Conservation (phyloP, 2,113 vertebrate genomes). For the Irena cyanogastra region DNA sequence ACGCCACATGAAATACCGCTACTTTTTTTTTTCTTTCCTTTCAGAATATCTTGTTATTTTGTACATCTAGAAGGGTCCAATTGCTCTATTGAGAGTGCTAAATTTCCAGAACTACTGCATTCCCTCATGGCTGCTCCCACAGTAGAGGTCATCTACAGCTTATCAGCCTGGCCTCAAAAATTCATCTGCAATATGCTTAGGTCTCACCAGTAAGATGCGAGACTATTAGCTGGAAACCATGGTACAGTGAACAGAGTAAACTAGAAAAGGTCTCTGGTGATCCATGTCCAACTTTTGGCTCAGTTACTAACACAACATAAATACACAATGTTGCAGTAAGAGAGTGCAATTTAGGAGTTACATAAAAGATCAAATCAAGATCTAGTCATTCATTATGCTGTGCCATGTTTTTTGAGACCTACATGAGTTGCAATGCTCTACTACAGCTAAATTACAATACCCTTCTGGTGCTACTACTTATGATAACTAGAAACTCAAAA, state of each 20-base stretch:
- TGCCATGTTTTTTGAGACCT: neutral
- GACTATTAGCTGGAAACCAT: neutral
- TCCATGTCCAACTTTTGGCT: neutral
- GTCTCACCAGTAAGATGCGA: neutral
- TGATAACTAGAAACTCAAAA: neutral
- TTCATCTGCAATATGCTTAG: neutral
- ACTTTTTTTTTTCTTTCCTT: neutral
- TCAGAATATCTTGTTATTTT: neutral
- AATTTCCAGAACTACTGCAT: neutral
- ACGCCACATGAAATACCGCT: accelerated
- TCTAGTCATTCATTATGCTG: neutral
- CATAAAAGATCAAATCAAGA: neutral
- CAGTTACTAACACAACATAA: neutral
- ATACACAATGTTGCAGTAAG: neutral
- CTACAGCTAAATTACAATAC: neutral
- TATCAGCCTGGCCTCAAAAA: neutral
- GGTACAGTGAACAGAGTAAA: neutral
- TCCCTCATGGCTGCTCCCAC: neutral
- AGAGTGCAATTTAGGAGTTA: neutral
- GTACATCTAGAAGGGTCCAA: neutral
- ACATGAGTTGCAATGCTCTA: neutral
- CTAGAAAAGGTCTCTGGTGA: neutral
- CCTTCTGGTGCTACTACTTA: neutral
- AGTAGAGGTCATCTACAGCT: neutral
- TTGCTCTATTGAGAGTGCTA: neutral